phyloP scores from a whole-genome alignment of 2,888 invertebrate genomes.

The Furcula furcula region DNA sequence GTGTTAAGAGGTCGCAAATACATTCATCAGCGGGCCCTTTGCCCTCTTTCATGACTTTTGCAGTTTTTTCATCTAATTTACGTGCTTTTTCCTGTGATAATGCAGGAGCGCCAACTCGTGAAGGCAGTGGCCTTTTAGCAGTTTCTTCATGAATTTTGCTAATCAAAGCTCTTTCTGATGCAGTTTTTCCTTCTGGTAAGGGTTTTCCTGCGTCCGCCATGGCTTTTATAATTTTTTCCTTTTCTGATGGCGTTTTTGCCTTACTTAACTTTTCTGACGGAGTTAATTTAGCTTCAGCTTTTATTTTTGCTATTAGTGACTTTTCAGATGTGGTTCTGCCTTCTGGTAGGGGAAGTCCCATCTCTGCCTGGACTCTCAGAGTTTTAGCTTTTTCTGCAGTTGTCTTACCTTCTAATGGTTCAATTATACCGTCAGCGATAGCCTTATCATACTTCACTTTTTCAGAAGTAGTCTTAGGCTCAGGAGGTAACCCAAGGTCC shows the following conservation, averaged over 20 bases:
- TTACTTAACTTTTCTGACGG: conserved; percentile 24
- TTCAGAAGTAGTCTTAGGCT: conserved; percentile 12
- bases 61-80: conserved; percentile 27
- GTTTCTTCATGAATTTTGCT: conserved; percentile 26
- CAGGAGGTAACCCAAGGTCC: conserved; percentile 26
- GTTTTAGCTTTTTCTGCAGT: conserved; percentile 30
- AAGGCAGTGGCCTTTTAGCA: conserved; percentile 16
- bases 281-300: conserved; percentile 6
- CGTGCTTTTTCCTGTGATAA: conserved; percentile 7
- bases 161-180: conserved; percentile 13
- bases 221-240: conserved; percentile 23
- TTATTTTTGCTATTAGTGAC: conserved; percentile 19
- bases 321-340: conserved; percentile 33
- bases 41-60: conserved; percentile 37
- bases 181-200: conserved; percentile 25
- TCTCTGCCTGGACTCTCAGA: conserved; percentile 20
- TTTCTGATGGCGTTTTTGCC: conserved; percentile 29
- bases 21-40: conserved; percentile 43
- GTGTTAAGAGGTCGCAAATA: conserved; percentile 35
- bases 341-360: conserved; percentile 33
- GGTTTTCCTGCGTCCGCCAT: conserved; percentile 15
- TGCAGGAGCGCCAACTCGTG: conserved; percentile 7
- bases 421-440: conserved; percentile 15
- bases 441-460: conserved; percentile 12
- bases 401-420: conserved; percentile 20